Evolutionary conservation across 2,113 vertebrate genomes (phyloP).

Genomic region (Lates calcarifer): DNA sequence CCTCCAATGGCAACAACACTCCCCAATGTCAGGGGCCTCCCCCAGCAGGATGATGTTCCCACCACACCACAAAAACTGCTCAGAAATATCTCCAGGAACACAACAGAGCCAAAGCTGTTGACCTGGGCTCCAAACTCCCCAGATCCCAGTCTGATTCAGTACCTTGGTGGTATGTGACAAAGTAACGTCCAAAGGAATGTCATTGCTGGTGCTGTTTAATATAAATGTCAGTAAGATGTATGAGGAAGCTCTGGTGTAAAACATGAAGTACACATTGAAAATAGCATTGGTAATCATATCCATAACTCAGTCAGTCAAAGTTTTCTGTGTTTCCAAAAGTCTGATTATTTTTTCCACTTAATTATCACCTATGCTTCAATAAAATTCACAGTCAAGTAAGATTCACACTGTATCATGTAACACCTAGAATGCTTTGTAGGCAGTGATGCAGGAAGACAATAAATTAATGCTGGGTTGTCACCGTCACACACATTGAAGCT

Average conservation of each 20-base stretch:
- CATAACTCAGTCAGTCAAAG: background rate
- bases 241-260: background rate
- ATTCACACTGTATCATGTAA: background rate
- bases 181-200: too few species aligned
- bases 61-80: too few species aligned
- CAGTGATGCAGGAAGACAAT: background rate
- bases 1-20: too few species aligned
- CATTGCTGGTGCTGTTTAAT: too few species aligned
- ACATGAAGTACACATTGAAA: background rate
- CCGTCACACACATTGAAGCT: background rate
- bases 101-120: too few species aligned
- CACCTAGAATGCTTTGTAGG: background rate
- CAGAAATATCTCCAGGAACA: too few species aligned
- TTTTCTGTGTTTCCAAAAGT: background rate
- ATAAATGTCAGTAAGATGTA: too few species aligned
- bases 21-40: too few species aligned
- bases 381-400: background rate
- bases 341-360: background rate
- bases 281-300: background rate
- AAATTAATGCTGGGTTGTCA: background rate
- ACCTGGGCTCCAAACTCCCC: too few species aligned
- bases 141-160: too few species aligned
- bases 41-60: too few species aligned
- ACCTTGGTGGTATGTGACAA: too few species aligned
- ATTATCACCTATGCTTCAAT: background rate